phyloP scores from a whole-genome alignment of 2,797 vertebrate genomes.

The Poecilia wingei region DNA sequence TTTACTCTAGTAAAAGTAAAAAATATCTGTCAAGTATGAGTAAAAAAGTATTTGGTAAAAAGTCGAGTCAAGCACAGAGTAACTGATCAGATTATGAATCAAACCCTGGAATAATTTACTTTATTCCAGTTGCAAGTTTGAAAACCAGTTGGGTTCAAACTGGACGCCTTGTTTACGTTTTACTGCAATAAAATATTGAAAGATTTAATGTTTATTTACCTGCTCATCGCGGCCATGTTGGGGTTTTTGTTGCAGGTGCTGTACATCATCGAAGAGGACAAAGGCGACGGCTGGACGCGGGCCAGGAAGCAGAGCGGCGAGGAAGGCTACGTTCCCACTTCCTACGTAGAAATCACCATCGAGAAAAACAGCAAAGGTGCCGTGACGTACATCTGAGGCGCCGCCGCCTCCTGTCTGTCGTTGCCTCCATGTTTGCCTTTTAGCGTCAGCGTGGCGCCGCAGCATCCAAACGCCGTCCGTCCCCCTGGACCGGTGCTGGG shows the following conservation, averaged over 20 bases:
- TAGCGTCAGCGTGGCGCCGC: conserved; percentile 32
- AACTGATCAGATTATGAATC: too few relatives aligned
- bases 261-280: conserved; percentile 98
- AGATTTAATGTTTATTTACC: neutral
- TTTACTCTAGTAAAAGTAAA: too few relatives aligned
- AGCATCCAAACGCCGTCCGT: conserved; percentile 5
- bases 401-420: conserved; percentile 53
- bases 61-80: too few relatives aligned
- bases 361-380: conserved; percentile 99
- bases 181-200: neutral
- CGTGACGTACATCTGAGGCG: conserved; percentile 97
- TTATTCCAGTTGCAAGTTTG: neutral
- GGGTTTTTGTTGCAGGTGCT: conserved; percentile 73
- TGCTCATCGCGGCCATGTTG: neutral
- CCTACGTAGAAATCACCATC: conserved; percentile 98
- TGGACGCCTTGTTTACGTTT: neutral
- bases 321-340: conserved; percentile 98
- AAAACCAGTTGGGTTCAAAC: neutral
- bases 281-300: conserved; percentile 98
- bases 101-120: neutral
- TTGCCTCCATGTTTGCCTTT: conserved; percentile 24
- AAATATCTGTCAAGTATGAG: too few relatives aligned
- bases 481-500: conserved; percentile 13
- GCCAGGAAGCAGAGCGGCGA: conserved; percentile 94
- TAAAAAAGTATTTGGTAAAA: too few relatives aligned